phyloP scores from a whole-genome alignment of 2,888 invertebrate genomes.

The Meiosimyza decipiens region DNA sequence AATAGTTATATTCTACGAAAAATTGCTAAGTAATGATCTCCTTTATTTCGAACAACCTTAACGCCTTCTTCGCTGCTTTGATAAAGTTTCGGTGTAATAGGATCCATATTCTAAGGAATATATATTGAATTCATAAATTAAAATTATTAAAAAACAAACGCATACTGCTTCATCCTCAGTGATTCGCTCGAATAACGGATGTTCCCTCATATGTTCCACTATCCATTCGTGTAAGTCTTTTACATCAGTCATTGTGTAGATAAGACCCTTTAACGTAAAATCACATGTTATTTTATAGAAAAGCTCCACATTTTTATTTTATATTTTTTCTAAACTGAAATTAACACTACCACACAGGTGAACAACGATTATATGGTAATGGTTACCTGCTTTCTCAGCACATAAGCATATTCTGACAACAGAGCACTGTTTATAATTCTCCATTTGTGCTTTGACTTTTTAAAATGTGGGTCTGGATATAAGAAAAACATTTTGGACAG shows the following conservation, averaged over 20 bases:
- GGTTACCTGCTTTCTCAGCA: conserved; percentile 82
- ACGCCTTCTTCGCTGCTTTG: conserved; percentile 98
- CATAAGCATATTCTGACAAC: conserved; percentile 97
- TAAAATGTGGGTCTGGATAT: conserved; percentile 99
- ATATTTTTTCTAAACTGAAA: conserved; percentile 2
- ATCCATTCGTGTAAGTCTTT: conserved; percentile 98
- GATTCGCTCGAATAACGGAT: conserved; percentile 87
- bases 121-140: conserved; percentile 7
- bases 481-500: conserved; percentile 97
- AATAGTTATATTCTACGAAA: conserved; percentile 74
- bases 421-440: conserved; percentile 94
- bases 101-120: conserved; percentile 75
- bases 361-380: neutral
- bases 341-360: conserved; percentile 41
- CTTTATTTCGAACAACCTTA: conserved; percentile 95
- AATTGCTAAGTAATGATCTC: conserved; percentile 92
- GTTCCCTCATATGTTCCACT: conserved; percentile 88
- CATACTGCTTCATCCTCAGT: conserved; percentile 80
- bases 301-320: too few species aligned
- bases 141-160: conserved; percentile 32
- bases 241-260: conserved; percentile 98
- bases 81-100: conserved; percentile 88
- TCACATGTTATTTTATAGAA: too few species aligned
- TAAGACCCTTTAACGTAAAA: conserved; percentile 75
- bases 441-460: conserved; percentile 99